phyloP scores from a whole-genome alignment of 2,113 vertebrate genomes.

The Archocentrus centrarchus region DNA sequence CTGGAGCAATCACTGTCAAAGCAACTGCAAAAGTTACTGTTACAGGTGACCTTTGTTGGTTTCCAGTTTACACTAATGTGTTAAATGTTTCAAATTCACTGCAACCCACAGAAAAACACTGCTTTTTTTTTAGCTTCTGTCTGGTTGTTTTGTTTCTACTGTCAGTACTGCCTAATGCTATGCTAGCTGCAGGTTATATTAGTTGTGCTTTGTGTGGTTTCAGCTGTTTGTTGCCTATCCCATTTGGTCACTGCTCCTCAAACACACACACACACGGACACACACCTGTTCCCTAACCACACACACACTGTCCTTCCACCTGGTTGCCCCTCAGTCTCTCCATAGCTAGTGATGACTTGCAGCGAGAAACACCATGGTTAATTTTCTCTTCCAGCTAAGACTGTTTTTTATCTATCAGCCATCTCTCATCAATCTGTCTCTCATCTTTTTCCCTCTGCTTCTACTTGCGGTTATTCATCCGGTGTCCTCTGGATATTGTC shows the following conservation, averaged over 20 bases:
- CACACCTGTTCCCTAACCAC: slow-evolving; percentile 26
- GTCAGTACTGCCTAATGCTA: slow-evolving; percentile 22
- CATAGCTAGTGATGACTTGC: slow-evolving; percentile 19
- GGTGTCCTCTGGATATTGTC: slow-evolving; percentile 60
- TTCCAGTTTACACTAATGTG: neutral
- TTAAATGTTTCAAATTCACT: neutral
- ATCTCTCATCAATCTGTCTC: slow-evolving; percentile 10
- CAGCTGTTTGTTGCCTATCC: slow-evolving; percentile 65
- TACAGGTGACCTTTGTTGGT: slow-evolving; percentile 80
- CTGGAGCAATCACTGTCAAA: slow-evolving; percentile 91
- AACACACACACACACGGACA: neutral
- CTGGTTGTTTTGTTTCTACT: neutral
- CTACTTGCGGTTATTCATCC: slow-evolving; percentile 45
- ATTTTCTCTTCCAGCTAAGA: slow-evolving; percentile 13
- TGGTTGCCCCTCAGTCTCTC: slow-evolving; percentile 15
- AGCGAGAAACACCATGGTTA: slow-evolving; percentile 50
- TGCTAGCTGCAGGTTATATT: slow-evolving; percentile 46
- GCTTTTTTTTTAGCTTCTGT: neutral
- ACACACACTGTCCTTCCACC: slow-evolving; percentile 33
- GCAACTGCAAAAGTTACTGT: slow-evolving; percentile 89
- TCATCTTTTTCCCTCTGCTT: slow-evolving; percentile 18
- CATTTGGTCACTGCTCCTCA: slow-evolving; percentile 60
- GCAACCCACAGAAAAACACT: neutral
- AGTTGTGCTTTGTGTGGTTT: slow-evolving; percentile 31
- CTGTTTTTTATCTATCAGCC: neutral